A percentile compares a stretch with the other conserved stretches of the same genome.
phyloP scores from a whole-genome alignment of 2,797 vertebrate genomes.

The Phylloscopus collybita region DNA sequence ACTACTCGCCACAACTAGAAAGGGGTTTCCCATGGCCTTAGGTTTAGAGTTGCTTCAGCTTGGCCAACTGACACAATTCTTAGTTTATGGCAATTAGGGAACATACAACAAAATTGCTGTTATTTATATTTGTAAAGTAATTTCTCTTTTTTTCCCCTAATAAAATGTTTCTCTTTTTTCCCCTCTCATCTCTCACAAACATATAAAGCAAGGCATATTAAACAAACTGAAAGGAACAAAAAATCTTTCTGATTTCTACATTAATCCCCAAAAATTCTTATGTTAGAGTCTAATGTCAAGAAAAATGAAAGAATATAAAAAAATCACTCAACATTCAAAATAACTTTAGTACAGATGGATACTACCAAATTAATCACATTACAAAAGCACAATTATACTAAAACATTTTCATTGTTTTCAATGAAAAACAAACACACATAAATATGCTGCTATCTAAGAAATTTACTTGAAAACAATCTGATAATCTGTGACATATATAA shows the following conservation, averaged over 20 bases:
- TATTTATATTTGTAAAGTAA: background rate
- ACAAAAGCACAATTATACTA: background rate
- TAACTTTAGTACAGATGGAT: background rate
- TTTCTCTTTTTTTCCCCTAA: background rate
- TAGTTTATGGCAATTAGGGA: background rate
- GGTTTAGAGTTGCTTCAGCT: too few relatives aligned
- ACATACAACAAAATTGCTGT: background rate
- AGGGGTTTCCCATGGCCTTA: too few relatives aligned
- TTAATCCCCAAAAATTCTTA: background rate
- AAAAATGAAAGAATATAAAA: background rate
- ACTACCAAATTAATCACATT: background rate
- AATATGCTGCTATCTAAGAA: background rate
- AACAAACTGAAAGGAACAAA: background rate
- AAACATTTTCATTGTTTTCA: background rate
- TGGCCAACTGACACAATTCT: too few relatives aligned
- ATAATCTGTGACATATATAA: background rate
- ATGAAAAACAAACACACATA: background rate
- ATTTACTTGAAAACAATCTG: background rate
- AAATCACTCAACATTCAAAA: background rate
- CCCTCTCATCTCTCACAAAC: background rate
- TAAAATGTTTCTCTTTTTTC: background rate
- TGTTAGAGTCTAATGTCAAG: background rate
- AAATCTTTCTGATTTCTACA: background rate
- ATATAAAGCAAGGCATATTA: background rate
- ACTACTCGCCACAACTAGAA: too few relatives aligned